These are phyloP conservation scores for Craseonycteris thonglongyai DNA, from an alignment of 2,113 vertebrate species.

Conservation along the genomic window DNA sequence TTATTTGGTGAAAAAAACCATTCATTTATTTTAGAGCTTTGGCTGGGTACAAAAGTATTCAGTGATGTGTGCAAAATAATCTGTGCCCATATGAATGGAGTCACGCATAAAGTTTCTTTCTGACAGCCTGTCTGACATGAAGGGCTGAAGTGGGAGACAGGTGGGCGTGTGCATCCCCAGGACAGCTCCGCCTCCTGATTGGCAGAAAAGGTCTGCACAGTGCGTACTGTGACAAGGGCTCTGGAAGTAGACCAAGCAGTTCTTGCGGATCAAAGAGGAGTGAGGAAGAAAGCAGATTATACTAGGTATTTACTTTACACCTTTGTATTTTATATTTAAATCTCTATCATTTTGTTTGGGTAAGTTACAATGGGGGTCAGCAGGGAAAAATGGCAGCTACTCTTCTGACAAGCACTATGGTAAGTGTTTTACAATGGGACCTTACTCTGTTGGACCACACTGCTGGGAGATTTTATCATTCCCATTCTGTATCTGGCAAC, in stretches of 20 bases:
- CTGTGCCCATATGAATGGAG: fast-evolving
- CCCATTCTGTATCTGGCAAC: not conserved
- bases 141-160: fast-evolving
- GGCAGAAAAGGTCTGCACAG: not conserved
- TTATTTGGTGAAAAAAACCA: not conserved
- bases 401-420: not conserved
- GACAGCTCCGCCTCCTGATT: no score
- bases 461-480: no score
- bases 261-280: not conserved
- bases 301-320: fast-evolving
- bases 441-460: not conserved
- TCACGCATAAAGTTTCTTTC: no score
- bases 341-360: not conserved
- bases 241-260: not conserved
- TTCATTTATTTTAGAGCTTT: not conserved
- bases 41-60: not conserved
- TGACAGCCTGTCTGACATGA: fast-evolving
- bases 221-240: not conserved
- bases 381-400: not conserved
- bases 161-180: fast-evolving
- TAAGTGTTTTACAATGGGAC: no score
- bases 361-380: not conserved
- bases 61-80: not conserved
- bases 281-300: not conserved
- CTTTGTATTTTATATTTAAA: not conserved